Evolutionary conservation across 1,140 invertebrate species (phyloP).

Genomic region (Limonius californicus): DNA sequence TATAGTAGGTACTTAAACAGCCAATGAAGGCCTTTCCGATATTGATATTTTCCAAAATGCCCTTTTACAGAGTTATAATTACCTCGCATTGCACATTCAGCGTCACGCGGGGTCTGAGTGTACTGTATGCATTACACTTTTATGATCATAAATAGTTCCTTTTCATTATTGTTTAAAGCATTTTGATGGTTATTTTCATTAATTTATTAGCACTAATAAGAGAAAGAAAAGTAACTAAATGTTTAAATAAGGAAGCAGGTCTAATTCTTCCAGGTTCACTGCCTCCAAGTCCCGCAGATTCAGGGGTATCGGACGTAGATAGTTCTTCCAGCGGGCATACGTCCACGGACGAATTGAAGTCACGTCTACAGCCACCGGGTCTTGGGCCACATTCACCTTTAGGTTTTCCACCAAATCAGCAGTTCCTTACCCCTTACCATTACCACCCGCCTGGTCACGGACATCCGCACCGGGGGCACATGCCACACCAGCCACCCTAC

Average conservation of each 20-base stretch:
- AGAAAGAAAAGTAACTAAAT: too few relatives aligned
- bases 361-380: slow-evolving; percentile 55
- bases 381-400: slow-evolving; percentile 40
- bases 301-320: slow-evolving; percentile 94
- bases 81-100: too few relatives aligned
- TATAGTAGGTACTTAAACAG: too few relatives aligned
- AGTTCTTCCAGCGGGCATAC: slow-evolving; percentile 85
- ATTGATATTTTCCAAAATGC: too few relatives aligned
- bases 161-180: not conserved
- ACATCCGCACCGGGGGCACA: slow-evolving; percentile 35
- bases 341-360: slow-evolving; percentile 82
- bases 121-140: too few relatives aligned
- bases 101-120: too few relatives aligned
- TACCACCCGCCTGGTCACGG: slow-evolving; percentile 29
- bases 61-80: too few relatives aligned
- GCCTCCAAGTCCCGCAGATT: slow-evolving; percentile 94
- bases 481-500: slow-evolving; percentile 31
- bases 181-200: too few relatives aligned
- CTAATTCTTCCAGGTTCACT: slow-evolving; percentile 67
- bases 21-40: too few relatives aligned
- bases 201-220: too few relatives aligned
- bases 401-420: slow-evolving; percentile 30
- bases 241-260: not conserved
- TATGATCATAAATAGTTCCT: too few relatives aligned
- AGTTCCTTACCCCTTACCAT: slow-evolving; percentile 36